These are phyloP conservation scores for Acrobeloides nanus DNA, from an alignment of 2,888 invertebrate species.

Conservation along the genomic window DNA sequence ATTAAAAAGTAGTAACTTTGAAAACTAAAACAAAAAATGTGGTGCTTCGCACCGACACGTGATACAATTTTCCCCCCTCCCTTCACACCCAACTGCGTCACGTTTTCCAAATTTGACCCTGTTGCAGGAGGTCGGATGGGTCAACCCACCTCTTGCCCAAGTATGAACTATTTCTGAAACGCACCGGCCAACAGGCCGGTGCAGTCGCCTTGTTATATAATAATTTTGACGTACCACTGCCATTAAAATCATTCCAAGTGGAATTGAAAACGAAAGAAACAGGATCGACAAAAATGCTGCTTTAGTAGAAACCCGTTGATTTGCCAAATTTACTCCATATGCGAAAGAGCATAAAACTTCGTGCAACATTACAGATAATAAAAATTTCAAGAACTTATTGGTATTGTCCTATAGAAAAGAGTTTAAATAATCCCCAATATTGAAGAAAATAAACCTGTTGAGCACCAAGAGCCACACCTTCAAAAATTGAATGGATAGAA, in stretches of 20 bases:
- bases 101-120: too few relatives aligned
- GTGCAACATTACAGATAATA: slow-evolving; percentile 44
- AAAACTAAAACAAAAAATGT: too few relatives aligned
- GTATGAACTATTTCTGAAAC: too few relatives aligned
- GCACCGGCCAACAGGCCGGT: too few relatives aligned
- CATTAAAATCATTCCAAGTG: slow-evolving; percentile 40
- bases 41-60: too few relatives aligned
- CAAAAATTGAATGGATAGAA: slow-evolving; percentile 61
- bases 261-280: slow-evolving; percentile 39
- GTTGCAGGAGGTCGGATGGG: too few relatives aligned
- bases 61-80: too few relatives aligned
- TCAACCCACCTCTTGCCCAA: too few relatives aligned
- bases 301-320: slow-evolving; percentile 30
- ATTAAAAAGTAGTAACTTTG: too few relatives aligned
- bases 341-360: slow-evolving; percentile 46
- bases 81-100: too few relatives aligned
- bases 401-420: slow-evolving; percentile 21
- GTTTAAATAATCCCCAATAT: background rate
- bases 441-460: slow-evolving; percentile 45
- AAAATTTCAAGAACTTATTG: slow-evolving; percentile 35
- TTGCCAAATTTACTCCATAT: slow-evolving; percentile 43
- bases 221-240: slow-evolving; percentile 25
- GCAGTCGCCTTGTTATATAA: too few relatives aligned
- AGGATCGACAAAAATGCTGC: slow-evolving; percentile 31
- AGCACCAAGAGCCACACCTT: slow-evolving; percentile 62